phyloP scores from a whole-genome alignment of 2,797 vertebrate species.

The Thamnophis elegans region DNA sequence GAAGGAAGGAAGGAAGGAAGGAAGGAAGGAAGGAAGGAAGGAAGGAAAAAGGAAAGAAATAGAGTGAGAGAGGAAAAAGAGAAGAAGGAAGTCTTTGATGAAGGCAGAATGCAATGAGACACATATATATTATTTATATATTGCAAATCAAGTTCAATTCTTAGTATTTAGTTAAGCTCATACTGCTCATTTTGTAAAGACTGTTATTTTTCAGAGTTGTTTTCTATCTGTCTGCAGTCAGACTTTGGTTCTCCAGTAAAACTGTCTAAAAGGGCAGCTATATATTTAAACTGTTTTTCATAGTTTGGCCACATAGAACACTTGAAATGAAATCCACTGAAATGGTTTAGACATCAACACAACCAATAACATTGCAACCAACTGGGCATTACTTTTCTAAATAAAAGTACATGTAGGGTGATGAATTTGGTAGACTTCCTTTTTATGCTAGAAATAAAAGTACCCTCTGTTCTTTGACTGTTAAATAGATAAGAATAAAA shows the following conservation, averaged over 20 bases:
- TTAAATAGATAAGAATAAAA: neutral
- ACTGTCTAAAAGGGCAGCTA: conserved; percentile 33
- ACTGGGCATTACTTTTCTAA: conserved; percentile 27
- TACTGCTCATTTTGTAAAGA: neutral
- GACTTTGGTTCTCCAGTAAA: conserved; percentile 12
- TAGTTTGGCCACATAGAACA: conserved; percentile 39
- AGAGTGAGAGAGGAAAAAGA: too few relatives aligned
- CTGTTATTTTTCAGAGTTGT: neutral
- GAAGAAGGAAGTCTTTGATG: neutral
- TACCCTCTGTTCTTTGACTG: neutral
- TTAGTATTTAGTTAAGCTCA: neutral
- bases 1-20: neutral
- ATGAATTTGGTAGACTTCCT: conserved; percentile 47
- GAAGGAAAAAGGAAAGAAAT: neutral
- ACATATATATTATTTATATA: neutral
- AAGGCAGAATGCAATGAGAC: neutral
- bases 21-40: neutral
- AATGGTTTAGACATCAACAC: conserved; percentile 50
- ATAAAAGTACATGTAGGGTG: conserved; percentile 39
- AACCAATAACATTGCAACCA: conserved; percentile 60
- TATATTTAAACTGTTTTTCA: conserved; percentile 37
- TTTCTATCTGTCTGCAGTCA: neutral
- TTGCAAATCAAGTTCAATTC: neutral
- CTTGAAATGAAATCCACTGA: conserved; percentile 48
- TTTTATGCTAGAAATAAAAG: conserved; percentile 25